Base-by-base conservation (phyloP, 2,888 invertebrate genomes). In the Amiota communis region DNA sequence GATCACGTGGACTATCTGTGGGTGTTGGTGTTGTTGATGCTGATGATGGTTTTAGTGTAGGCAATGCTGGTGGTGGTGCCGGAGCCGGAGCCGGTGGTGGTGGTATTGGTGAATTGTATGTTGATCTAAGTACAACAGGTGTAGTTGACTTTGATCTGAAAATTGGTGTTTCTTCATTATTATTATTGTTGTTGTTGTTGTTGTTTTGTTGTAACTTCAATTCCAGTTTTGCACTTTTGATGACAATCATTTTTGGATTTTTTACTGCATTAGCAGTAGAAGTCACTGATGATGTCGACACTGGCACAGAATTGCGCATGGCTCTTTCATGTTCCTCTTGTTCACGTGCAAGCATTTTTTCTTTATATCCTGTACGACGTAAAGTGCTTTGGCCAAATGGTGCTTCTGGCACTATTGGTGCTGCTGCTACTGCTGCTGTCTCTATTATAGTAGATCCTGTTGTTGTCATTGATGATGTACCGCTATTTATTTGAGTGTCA, bases 1-100 rank as follows among this genome's bases (percentile, higher is more conserved):
- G 92, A 79, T 93, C 92, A 64, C 94, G 90, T 0, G 93, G 91
- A 87, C 95, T 94, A 1, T 88, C 81, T 64, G 87, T 84, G 20
- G 78, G 36, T n/a, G 63, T 10, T 0, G 20, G 12, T n/a, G 65
- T 9, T 65, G 65, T 10, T 17, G 82, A 72, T 15, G 79, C 1
- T 23, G 8, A 75, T 77, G 65, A 79, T 81, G 70, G 74, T 65
- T 79, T 80, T 1, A 79, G 47, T 59, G 49, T 68, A 74, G 84
- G 80, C 36, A 89, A 89, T 59, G 90, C 90, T 10, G 89, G 87
- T 48, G 90, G 89, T 10, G 89, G 87, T 48, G 89, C 87, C 15
- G 88, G 84, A 6, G 6, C 36, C 36, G 86, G 77, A 12, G 81
- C 78, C 3, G 80, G 75, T 56, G 81, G 77, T 13, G 81, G 76